A percentile compares a stretch with the other conserved stretches of the same genome.
Evolutionary conservation across 2,797 vertebrate genomes (phyloP).

Genomic region (Poeciliopsis infans): DNA sequence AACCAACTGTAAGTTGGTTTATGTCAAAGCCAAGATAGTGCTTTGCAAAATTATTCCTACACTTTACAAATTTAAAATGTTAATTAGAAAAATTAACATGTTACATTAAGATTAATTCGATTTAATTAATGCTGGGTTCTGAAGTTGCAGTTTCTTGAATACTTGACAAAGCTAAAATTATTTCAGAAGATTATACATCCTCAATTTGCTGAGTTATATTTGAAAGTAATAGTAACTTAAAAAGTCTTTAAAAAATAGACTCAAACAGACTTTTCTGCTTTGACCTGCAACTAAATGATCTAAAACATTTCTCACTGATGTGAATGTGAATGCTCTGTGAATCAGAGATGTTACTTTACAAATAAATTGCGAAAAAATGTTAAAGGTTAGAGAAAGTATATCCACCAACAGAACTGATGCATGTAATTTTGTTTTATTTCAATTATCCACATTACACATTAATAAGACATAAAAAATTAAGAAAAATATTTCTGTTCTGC

Average conservation of each 20-base stretch:
- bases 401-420: not conserved
- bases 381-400: not conserved
- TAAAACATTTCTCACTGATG: slow-evolving; percentile 37
- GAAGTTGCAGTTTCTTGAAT: not conserved
- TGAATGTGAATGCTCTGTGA: not conserved
- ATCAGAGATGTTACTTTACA: slow-evolving; percentile 12
- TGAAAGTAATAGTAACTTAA: not conserved
- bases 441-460: not conserved
- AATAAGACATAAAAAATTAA: not conserved
- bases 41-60: not conserved
- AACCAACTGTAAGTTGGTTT: not conserved
- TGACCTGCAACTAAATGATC: not conserved
- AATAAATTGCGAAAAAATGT: not conserved
- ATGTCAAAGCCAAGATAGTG: not conserved
- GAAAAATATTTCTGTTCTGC: not conserved
- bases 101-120: no score
- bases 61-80: not conserved
- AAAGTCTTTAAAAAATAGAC: not conserved
- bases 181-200: not conserved
- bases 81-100: no score
- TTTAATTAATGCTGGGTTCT: not conserved
- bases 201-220: not conserved
- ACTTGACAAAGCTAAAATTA: not conserved
- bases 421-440: not conserved
- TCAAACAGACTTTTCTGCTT: not conserved